Percentiles rank a stretch among this genome's conserved stretches.
These are phyloP conservation scores for Erethizon dorsatum DNA, from an alignment of 2,797 vertebrate genomes.

Conservation along the genomic window DNA sequence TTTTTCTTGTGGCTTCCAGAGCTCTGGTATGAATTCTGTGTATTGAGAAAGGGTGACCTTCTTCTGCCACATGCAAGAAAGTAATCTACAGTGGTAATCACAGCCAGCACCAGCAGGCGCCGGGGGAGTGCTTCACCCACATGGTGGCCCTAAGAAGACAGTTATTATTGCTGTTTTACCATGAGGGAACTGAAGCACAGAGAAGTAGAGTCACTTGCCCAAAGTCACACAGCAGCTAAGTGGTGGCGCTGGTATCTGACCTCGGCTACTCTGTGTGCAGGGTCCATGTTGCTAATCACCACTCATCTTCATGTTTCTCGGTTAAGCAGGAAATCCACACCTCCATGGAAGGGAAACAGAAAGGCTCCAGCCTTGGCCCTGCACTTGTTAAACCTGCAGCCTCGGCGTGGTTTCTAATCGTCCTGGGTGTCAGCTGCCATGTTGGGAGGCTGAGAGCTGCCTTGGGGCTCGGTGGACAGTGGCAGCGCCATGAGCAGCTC, in stretches of 20 bases:
- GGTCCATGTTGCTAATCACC: not conserved
- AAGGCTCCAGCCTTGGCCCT: not conserved
- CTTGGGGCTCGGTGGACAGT: too few species aligned
- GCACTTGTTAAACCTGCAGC: not conserved
- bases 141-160: not conserved
- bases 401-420: not conserved
- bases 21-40: not conserved
- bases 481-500: not conserved
- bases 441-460: not conserved
- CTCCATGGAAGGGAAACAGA: not conserved
- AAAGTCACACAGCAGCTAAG: not conserved
- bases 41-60: not conserved
- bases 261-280: not conserved
- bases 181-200: not conserved
- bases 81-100: not conserved
- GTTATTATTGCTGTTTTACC: not conserved
- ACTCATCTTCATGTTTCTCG: not conserved
- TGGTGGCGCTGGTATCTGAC: not conserved
- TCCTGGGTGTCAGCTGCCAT: not conserved
- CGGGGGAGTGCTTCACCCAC: not conserved
- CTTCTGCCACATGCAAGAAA: not conserved
- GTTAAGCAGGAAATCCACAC: not conserved
- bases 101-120: not conserved
- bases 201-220: not conserved
- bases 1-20: not conserved